Evolutionary conservation across 2,888 invertebrate species (phyloP).

Genomic region (Caenorhabditis becei): DNA sequence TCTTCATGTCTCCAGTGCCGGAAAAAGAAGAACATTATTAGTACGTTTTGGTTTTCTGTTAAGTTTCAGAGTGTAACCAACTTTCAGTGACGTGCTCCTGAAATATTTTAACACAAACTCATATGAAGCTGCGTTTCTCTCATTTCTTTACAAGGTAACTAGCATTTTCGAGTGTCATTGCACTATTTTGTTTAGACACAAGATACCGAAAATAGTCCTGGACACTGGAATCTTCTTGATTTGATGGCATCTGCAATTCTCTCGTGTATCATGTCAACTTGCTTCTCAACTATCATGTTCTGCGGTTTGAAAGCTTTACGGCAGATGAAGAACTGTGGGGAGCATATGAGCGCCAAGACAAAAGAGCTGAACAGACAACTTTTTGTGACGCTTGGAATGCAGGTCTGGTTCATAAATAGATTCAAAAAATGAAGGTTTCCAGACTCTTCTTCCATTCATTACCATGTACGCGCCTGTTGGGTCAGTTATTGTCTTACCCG

Average conservation of each 20-base stretch:
- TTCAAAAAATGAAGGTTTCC: too few species aligned
- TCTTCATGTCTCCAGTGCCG: background rate
- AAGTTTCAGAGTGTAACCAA: background rate
- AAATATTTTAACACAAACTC: slow-evolving; percentile 11
- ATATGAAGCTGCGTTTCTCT: slow-evolving; percentile 24
- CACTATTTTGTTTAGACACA: slow-evolving; percentile 7
- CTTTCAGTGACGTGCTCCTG: slow-evolving; percentile 30
- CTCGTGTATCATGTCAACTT: background rate
- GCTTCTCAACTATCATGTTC: slow-evolving; percentile 19
- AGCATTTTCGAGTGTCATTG: background rate
- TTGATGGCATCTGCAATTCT: background rate
- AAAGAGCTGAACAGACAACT: slow-evolving; percentile 28
- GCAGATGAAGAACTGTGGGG: slow-evolving; percentile 20
- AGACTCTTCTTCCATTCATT: slow-evolving; percentile 32
- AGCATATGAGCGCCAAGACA: slow-evolving; percentile 31
- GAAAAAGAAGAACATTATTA: slow-evolving; percentile 25
- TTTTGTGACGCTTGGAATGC: slow-evolving; percentile 34
- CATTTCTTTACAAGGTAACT: slow-evolving; percentile 24
- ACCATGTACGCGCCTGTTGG: slow-evolving; percentile 53
- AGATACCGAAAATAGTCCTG: background rate
- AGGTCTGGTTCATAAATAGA: too few species aligned
- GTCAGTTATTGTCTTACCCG: slow-evolving; percentile 21
- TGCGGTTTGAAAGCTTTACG: slow-evolving; percentile 12
- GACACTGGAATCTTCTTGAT: slow-evolving; percentile 18
- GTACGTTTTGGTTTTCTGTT: slow-evolving; percentile 2